These are phyloP conservation scores for Cygnus buccinator DNA, from an alignment of 2,113 vertebrate species.

Conservation along the genomic window DNA sequence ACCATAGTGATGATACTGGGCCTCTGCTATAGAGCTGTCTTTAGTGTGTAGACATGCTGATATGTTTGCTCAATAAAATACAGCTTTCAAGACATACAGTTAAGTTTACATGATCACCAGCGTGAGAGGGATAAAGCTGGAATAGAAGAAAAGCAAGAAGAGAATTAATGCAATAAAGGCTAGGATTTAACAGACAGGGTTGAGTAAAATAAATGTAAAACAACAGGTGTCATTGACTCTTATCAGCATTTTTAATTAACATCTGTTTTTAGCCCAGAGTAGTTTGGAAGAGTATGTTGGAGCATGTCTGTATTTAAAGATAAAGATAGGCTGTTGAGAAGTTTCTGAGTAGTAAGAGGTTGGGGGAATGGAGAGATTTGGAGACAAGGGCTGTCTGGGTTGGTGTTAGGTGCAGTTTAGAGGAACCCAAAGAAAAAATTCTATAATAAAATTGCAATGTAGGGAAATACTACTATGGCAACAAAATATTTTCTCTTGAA, in stretches of 20 bases:
- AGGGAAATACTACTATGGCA: slow-evolving; percentile 39
- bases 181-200: slow-evolving; percentile 57
- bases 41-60: slow-evolving; percentile 67
- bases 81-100: slow-evolving; percentile 59
- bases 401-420: neutral
- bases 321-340: slow-evolving; percentile 61
- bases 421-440: slow-evolving; percentile 26
- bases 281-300: slow-evolving; percentile 51
- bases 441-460: slow-evolving; percentile 3
- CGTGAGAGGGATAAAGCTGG: slow-evolving; percentile 65
- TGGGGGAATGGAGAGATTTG: slow-evolving; percentile 11
- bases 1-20: neutral
- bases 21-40: slow-evolving; percentile 56
- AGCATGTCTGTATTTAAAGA: slow-evolving; percentile 69
- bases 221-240: slow-evolving; percentile 72
- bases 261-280: slow-evolving; percentile 71
- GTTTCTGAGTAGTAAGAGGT: slow-evolving; percentile 40
- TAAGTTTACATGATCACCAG: slow-evolving; percentile 66
- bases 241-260: slow-evolving; percentile 76
- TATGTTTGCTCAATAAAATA: slow-evolving; percentile 69
- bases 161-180: slow-evolving; percentile 68
- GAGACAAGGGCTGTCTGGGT: neutral
- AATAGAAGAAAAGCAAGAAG: slow-evolving; percentile 68
- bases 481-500: slow-evolving; percentile 44
- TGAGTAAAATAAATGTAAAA: slow-evolving; percentile 69